Percentiles rank a stretch among this genome's conserved stretches.
Conservation (phyloP, 2,888 invertebrate species). For the Lysandra coridon region DNA sequence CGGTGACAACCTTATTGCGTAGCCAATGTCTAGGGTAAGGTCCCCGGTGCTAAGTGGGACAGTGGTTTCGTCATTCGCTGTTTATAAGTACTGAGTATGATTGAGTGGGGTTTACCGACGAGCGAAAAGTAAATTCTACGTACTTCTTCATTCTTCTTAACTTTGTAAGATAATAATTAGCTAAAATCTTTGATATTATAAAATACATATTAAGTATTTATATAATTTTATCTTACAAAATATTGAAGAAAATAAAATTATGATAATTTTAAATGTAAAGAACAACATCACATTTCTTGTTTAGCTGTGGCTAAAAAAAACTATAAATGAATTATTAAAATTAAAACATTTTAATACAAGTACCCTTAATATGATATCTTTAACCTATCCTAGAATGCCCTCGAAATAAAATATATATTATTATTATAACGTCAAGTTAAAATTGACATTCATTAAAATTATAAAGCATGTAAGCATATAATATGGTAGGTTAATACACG, state of each 20-base stretch:
- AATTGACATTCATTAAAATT: background rate
- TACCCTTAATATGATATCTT: too few species aligned
- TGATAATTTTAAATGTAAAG: too few species aligned
- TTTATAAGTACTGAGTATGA: constrained; percentile 56
- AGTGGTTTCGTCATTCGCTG: constrained; percentile 51
- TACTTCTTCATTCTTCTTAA: background rate
- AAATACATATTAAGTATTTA: too few species aligned
- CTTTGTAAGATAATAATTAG: too few species aligned
- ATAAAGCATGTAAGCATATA: background rate
- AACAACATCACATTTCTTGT: too few species aligned
- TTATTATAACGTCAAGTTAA: background rate
- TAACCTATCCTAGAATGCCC: too few species aligned
- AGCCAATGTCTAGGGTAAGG: constrained; percentile 76
- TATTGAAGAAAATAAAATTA: too few species aligned
- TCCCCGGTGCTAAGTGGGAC: constrained; percentile 63
- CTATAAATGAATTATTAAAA: too few species aligned
- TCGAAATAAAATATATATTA: background rate
- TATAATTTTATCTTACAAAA: too few species aligned
- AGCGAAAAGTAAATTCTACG: background rate
- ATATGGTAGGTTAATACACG: background rate
- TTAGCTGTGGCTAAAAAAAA: too few species aligned
- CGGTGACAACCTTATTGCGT: constrained; percentile 69
- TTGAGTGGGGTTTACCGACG: constrained; percentile 41
- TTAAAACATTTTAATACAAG: too few species aligned
- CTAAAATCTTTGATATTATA: too few species aligned